Evolutionary conservation across 2,113 vertebrate genomes (phyloP), one percentile per base, ranked within the genome.

Genomic region (Corythornis cristatus): DNA sequence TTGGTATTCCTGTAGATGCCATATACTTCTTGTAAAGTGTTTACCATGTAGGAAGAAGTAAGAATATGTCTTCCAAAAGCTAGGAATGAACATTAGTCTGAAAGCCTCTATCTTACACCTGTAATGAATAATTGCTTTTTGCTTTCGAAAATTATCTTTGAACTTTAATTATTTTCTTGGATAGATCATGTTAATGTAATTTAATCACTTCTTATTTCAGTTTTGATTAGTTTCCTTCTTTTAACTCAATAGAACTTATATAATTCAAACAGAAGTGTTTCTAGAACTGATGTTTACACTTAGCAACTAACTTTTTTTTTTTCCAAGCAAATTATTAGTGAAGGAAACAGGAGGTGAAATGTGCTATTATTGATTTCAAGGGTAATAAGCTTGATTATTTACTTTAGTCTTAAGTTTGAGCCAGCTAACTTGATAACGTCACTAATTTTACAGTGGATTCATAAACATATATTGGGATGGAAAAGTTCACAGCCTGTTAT

Each of bases 321-420:
- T 86, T n/a, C 45, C 28, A 37, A 61, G 58, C 66, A 91, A 87
- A 82, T 92, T 61, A 68, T 82, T 75, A 67, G 71, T n/a, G 66
- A 87, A 89, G 19, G 46, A 84, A 84, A 81, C 58, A 5, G 5
- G 71, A 73, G 25, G 46, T 90, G 78, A 89, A 94, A 82, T 26
- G 42, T 13, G 17, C 35, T 86, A 20, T 74, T 93, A 50, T 40
- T 89, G 60, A 87, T 94, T 89, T 83, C 54, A 91, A 79, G 73
- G 42, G 9, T 75, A 92, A 83, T 82, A 51, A 93, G 29, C 54
- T 72, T 89, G 58, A 79, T 95, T 93, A 65, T 92, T 96, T 92
- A 56, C 28, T 92, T 95, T 82, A 86, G 42, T 29, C 33, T 75
- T 84, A 79, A 79, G 29, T 85, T 62, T 83, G 54, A 87, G 26